These are phyloP conservation scores for Hypercompe scribonia DNA, from an alignment of 2,888 invertebrate genomes.

Conservation along the genomic window DNA sequence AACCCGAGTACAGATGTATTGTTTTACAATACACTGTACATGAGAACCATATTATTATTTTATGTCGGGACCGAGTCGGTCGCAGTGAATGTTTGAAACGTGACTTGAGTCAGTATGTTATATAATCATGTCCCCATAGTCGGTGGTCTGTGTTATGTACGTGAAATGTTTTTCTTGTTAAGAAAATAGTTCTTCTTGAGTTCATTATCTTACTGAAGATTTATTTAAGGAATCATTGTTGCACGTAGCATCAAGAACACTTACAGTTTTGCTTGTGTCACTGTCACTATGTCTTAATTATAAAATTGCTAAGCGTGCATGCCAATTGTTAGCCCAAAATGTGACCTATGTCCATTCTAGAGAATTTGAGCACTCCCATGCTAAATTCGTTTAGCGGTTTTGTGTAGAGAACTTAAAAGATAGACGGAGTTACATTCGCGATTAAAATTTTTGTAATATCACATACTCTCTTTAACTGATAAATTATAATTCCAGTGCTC, in stretches of 20 bases:
- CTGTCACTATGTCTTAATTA: not conserved
- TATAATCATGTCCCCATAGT: slow-evolving; percentile 40
- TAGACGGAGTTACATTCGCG: no score
- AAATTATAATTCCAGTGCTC: not conserved
- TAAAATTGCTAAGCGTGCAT: no score
- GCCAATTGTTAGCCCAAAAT: no score
- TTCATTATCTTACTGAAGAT: slow-evolving; percentile 26
- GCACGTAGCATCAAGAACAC: not conserved
- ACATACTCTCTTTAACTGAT: not conserved
- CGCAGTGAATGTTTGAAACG: slow-evolving; percentile 62
- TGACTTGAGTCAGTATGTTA: slow-evolving; percentile 57
- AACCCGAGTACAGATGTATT: slow-evolving; percentile 46
- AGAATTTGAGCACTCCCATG: no score
- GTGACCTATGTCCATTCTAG: no score
- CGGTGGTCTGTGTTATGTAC: slow-evolving; percentile 31
- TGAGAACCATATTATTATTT: slow-evolving; percentile 48
- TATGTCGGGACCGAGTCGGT: slow-evolving; percentile 48
- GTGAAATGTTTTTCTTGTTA: slow-evolving; percentile 48
- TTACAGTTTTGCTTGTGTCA: not conserved
- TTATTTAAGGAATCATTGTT: not conserved
- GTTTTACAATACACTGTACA: slow-evolving; percentile 48
- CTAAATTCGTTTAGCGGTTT: no score
- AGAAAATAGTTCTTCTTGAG: slow-evolving; percentile 44
- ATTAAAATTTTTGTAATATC: no score
- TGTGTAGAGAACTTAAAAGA: no score